Evolutionary conservation across 2,888 invertebrate species (phyloP), one percentile per base, ranked within the genome.

Genomic region (Choristoneura rosaceana): DNA sequence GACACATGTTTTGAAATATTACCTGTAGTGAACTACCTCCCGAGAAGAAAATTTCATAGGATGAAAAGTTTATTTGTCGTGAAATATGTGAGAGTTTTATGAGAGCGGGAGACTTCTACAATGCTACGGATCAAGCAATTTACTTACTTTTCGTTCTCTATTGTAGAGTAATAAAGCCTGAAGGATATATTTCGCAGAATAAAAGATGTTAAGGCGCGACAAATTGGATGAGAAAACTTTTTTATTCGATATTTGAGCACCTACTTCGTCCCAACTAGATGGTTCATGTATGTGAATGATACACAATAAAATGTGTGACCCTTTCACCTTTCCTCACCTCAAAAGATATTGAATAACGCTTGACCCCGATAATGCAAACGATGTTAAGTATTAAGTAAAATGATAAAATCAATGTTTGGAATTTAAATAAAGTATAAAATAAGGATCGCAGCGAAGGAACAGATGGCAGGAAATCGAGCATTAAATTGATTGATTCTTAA

Each of bases 1-100:
- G 93, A 94, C 93, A 93, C 92, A 93, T 94, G 93, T 94, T 94
- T 94, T 93, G 94, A 94, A 93, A 94, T 93, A 94, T 94, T 92
- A 92, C 93, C 92, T 91, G 91, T 90, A 92, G 87, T 90, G 89
- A 91, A 91, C 91, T 90, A 90, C 90, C 90, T 83, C 88, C 87
- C 84, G 82, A 85, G 86, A 88, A 90, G 87, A 88, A 89, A 90
- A 90, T 91, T 92, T 92, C 90, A 90, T 90, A 83, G 88, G 90
- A 92, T 90, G 89, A 90, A 92, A 92, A 93, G 93, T 94, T 94
- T 93, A 93, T 93, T 93, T 92, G 92, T 92, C 92, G 87, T 92
- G 91, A 92, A 92, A 93, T 92, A 92, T 94, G 93, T 90, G 92
- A 91, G 90, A 91, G 90, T 92, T 93, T 93, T 93, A 93, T 89